phyloP scores from a whole-genome alignment of 2,113 vertebrate genomes.

The Halcyon senegalensis region DNA sequence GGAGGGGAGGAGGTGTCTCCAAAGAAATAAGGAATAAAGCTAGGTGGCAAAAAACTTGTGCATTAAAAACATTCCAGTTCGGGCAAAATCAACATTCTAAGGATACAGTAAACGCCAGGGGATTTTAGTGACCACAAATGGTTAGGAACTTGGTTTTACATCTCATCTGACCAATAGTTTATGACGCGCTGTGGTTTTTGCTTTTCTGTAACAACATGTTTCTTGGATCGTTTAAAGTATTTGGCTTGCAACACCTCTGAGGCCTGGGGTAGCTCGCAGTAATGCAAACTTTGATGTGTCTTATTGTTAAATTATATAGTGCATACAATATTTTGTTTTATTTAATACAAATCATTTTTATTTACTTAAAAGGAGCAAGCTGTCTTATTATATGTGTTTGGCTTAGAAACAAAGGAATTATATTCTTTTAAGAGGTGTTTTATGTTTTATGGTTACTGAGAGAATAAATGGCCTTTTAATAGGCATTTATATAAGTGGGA shows the following conservation, averaged over 20 bases:
- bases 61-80: not conserved
- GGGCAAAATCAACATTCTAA: not conserved
- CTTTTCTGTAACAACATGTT: conserved; percentile 38
- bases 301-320: conserved; percentile 69
- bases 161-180: conserved; percentile 18
- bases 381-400: conserved; percentile 72
- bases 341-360: conserved; percentile 75
- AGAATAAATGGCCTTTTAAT: conserved; percentile 75
- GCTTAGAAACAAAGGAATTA: conserved; percentile 77
- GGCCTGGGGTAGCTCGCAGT: conserved; percentile 42
- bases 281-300: conserved; percentile 63
- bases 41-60: not conserved
- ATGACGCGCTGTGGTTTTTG: conserved; percentile 9
- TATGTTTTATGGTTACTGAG: conserved; percentile 74
- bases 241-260: conserved; percentile 67
- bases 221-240: conserved; percentile 48
- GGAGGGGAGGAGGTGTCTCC: not conserved
- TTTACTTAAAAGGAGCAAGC: conserved; percentile 76
- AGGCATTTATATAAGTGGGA: conserved; percentile 66
- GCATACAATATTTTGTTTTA: conserved; percentile 69
- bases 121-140: not conserved
- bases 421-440: conserved; percentile 81
- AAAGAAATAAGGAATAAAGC: not conserved
- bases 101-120: not conserved
- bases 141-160: not conserved